phyloP scores from a whole-genome alignment of 2,113 vertebrate genomes.

The Ranitomeya variabilis region DNA sequence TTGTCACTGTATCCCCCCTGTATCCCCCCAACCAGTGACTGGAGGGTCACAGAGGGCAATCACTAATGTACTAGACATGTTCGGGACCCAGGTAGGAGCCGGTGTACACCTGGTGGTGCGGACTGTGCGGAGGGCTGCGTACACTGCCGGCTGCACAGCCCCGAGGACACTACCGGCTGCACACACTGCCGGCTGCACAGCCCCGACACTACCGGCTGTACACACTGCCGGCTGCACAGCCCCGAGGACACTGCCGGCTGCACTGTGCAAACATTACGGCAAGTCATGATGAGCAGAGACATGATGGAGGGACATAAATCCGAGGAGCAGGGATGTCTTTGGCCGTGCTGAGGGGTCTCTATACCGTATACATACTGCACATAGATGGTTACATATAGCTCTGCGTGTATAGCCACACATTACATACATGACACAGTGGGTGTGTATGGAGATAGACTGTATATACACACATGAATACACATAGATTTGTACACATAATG shows the following conservation, averaged over 20 bases:
- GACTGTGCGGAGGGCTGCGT: too few relatives aligned
- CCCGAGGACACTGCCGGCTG: conserved; percentile 85
- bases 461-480: too few relatives aligned
- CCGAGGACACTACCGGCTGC: conserved; percentile 84
- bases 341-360: too few relatives aligned
- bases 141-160: conserved; percentile 72
- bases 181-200: conserved; percentile 70
- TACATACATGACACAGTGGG: too few relatives aligned
- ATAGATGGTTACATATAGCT: too few relatives aligned
- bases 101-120: neutral
- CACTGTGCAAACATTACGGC: conserved; percentile 87
- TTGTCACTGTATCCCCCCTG: conserved; percentile 40
- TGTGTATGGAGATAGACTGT: too few relatives aligned
- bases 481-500: conserved; percentile 66
- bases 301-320: conserved; percentile 82
- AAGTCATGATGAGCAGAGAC: conserved; percentile 85
- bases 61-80: conserved; percentile 1
- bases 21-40: conserved; percentile 32
- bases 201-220: conserved; percentile 88
- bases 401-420: too few relatives aligned
- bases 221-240: conserved; percentile 70
- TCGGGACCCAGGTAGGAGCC: neutral
- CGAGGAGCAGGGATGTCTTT: conserved; percentile 69
- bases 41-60: conserved; percentile 13
- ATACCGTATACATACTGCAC: too few relatives aligned